phyloP scores from a whole-genome alignment of 2,888 invertebrate genomes.

The Zaprionus obscuricornis region DNA sequence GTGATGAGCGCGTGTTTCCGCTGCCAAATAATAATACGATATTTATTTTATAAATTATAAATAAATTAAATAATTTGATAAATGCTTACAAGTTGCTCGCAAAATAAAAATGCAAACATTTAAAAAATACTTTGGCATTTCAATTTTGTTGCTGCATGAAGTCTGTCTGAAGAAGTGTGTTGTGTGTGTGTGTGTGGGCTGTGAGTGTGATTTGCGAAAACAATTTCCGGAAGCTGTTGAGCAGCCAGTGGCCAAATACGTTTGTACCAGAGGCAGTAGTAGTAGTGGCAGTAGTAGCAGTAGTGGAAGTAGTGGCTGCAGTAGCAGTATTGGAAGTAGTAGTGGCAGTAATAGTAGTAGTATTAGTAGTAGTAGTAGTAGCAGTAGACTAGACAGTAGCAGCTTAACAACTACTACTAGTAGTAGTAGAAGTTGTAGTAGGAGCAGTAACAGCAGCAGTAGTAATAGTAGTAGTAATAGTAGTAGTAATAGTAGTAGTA shows the following conservation, averaged over 20 bases:
- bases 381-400: no score
- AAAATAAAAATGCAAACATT: no score
- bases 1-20: no score
- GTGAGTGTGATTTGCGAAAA: conserved; percentile 33
- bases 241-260: conserved; percentile 44
- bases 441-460: not conserved
- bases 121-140: no score
- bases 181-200: not conserved
- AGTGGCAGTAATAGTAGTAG: not conserved
- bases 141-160: conserved; percentile 19
- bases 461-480: not conserved
- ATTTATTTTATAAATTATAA: no score
- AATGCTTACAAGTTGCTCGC: no score
- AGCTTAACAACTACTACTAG: no score
- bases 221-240: conserved; percentile 49
- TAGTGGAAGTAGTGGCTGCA: no score
- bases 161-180: no score
- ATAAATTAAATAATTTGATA: no score
- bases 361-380: not conserved
- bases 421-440: not conserved
- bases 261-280: conserved; percentile 3
- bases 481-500: not conserved
- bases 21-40: no score
- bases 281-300: conserved; percentile 1
- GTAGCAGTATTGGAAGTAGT: no score